phyloP scores from a whole-genome alignment of 2,888 invertebrate species.

The Hemicrepidius hirtus region DNA sequence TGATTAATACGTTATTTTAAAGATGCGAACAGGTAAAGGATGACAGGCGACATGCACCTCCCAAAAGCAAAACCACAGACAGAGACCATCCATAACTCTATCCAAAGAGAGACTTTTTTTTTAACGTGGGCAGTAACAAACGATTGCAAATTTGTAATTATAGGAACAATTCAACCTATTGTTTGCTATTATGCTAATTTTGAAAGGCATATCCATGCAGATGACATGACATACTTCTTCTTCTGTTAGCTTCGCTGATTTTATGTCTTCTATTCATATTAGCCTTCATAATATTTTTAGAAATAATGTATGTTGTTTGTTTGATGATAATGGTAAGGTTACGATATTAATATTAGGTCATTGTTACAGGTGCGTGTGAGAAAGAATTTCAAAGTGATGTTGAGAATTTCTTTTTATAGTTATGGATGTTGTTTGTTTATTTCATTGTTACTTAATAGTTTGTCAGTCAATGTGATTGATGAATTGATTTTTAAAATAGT shows the following conservation, averaged over 20 bases:
- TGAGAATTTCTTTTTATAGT: not conserved
- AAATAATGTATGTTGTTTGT: too few relatives aligned
- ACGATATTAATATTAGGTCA: too few relatives aligned
- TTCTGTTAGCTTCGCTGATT: constrained; percentile 4
- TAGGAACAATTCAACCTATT: constrained; percentile 19
- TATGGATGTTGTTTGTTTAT: not conserved
- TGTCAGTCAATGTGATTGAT: constrained; percentile 11
- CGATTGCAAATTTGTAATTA: constrained; percentile 24
- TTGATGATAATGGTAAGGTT: too few relatives aligned
- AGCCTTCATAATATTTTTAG: not conserved
- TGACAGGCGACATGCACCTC: constrained; percentile 15
- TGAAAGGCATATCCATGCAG: constrained; percentile 8
- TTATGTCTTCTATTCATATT: not conserved
- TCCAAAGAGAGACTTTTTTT: not conserved
- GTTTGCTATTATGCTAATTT: constrained; percentile 30
- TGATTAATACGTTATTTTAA: constrained; percentile 26
- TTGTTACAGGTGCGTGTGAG: too few relatives aligned
- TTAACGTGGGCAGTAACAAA: constrained; percentile 16
- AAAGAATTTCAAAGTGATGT: not conserved
- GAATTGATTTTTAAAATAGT: not conserved
- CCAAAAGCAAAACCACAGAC: constrained; percentile 24
- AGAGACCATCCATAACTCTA: constrained; percentile 1
- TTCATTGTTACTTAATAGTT: constrained; percentile 5
- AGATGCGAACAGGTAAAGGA: constrained; percentile 12
- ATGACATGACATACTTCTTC: constrained; percentile 26